phyloP scores from a whole-genome alignment of 1,140 invertebrate genomes.

The Bombyx mori region ASM3026992v2 NC_085121.1:15901001-15901500 shows the following conservation, averaged over 20 bases:
- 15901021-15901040: too few species aligned
- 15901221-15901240: slow-evolving; percentile 74
- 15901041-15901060: too few species aligned
- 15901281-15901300: slow-evolving; percentile 55
- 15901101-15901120: too few species aligned
- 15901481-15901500: slow-evolving; percentile 4
- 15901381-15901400: slow-evolving; percentile 44
- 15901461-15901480: slow-evolving; percentile 11
- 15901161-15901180: slow-evolving; percentile 76
- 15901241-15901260: slow-evolving; percentile 73
- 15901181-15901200: slow-evolving; percentile 84
- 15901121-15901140: too few species aligned
- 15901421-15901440: slow-evolving; percentile 80
- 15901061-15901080: too few species aligned
- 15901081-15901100: too few species aligned
- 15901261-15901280: slow-evolving; percentile 74
- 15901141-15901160: slow-evolving; percentile 63
- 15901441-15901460: slow-evolving; percentile 77
- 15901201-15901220: slow-evolving; percentile 81
- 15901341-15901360: slow-evolving; percentile 62
- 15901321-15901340: slow-evolving; percentile 52
- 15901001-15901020: too few species aligned
- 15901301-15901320: slow-evolving; percentile 55
- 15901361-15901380: slow-evolving; percentile 58
- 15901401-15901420: slow-evolving; percentile 68